Conservation (phyloP, 2,113 vertebrate species). For the Mugil cephalus region DNA sequence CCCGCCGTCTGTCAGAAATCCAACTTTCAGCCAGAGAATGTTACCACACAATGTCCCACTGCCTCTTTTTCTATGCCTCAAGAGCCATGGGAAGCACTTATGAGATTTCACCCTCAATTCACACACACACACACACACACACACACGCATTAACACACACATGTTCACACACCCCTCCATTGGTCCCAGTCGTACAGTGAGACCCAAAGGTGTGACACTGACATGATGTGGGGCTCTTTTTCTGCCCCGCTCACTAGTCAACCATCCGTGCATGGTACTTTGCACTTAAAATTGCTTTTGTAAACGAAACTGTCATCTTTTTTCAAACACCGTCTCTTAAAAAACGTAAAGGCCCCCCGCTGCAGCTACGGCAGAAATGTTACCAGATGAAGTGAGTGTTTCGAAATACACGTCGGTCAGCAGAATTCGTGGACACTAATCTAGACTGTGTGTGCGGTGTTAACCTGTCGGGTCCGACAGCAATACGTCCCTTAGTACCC, state of each 20-base stretch:
- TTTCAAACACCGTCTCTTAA: conserved; percentile 54
- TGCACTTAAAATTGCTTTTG: conserved; percentile 73
- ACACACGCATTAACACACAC: conserved; percentile 13
- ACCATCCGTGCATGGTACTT: conserved; percentile 73
- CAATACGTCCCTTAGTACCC: conserved; percentile 55
- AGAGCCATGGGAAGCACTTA: conserved; percentile 78
- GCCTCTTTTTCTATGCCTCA: conserved; percentile 78
- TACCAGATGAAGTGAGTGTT: conserved; percentile 52
- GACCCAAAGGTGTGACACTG: conserved; percentile 51
- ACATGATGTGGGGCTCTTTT: conserved; percentile 42
- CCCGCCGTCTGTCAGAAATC: conserved; percentile 45
- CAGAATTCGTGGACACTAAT: conserved; percentile 48
- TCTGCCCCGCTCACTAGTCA: conserved; percentile 51
- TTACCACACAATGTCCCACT: conserved; percentile 81
- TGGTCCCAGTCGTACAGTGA: conserved; percentile 48
- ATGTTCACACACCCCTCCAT: conserved; percentile 32
- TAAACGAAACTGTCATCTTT: conserved; percentile 49
- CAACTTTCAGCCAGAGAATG: conserved; percentile 81
- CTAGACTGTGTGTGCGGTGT: conserved; percentile 24
- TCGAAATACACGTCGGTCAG: conserved; percentile 42
- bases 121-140: conserved; percentile 20
- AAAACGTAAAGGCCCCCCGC: conserved; percentile 18
- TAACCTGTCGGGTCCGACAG: conserved; percentile 43
- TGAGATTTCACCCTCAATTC: conserved; percentile 63
- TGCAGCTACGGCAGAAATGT: conserved; percentile 55